Evolutionary conservation across 2,888 invertebrate species (phyloP).

Genomic region (Criorhina ranunculi): DNA sequence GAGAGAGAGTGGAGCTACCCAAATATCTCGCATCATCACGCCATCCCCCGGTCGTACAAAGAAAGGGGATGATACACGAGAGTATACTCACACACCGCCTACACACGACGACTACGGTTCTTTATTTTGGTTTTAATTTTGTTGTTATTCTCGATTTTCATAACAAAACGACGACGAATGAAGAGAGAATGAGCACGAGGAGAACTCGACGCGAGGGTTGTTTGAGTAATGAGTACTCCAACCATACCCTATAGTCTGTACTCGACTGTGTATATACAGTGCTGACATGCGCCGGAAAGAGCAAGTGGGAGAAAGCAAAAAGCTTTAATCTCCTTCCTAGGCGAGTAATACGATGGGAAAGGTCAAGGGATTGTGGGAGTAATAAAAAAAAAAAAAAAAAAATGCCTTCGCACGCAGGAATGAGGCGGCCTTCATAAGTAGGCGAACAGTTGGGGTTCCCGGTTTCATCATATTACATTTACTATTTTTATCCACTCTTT

Average conservation of each 20-base stretch:
- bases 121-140: constrained; percentile 77
- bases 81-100: constrained; percentile 51
- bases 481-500: constrained; percentile 26
- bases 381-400: background rate
- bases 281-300: constrained; percentile 17
- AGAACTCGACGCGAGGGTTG: constrained; percentile 23
- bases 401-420: constrained; percentile 20
- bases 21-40: constrained; percentile 63
- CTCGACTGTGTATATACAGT: background rate
- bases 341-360: constrained; percentile 33
- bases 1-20: constrained; percentile 22
- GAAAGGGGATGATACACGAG: constrained; percentile 58
- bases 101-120: constrained; percentile 14
- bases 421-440: constrained; percentile 22
- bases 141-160: constrained; percentile 80
- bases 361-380: constrained; percentile 52
- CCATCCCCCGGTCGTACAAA: constrained; percentile 43
- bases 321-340: constrained; percentile 37
- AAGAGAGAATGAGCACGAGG: constrained; percentile 29
- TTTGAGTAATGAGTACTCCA: constrained; percentile 12
- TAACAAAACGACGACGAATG: constrained; percentile 62
- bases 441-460: background rate
- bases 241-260: no score
- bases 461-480: constrained; percentile 15
- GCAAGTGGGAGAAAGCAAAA: background rate